Percentiles rank a stretch among this genome's conserved stretches.
phyloP scores from a whole-genome alignment of 2,888 invertebrate genomes.

The Campopleginae sp. region DNA sequence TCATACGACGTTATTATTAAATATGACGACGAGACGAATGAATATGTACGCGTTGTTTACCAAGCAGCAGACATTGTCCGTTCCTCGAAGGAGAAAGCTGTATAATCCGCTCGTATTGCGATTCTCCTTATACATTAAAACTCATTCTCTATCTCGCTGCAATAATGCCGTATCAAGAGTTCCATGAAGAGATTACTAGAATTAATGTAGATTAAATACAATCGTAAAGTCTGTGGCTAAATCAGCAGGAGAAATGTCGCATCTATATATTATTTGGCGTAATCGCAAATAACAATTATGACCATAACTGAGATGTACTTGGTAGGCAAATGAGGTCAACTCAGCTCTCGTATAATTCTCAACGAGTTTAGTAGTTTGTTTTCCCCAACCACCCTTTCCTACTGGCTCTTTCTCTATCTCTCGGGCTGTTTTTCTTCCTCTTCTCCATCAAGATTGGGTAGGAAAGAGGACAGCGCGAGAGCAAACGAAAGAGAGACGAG shows the following conservation, averaged over 20 bases:
- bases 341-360: slow-evolving; percentile 59
- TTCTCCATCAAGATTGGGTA: neutral
- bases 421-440: slow-evolving; percentile 1
- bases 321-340: slow-evolving; percentile 66
- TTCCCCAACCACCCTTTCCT: neutral
- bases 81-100: slow-evolving; percentile 31
- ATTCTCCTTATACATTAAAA: slow-evolving; percentile 45
- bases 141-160: slow-evolving; percentile 6
- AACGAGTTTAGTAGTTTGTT: slow-evolving; percentile 55
- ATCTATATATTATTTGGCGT: slow-evolving; percentile 56
- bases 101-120: neutral
- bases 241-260: slow-evolving; percentile 25
- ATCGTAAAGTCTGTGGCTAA: slow-evolving; percentile 38
- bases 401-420: neutral
- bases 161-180: slow-evolving; percentile 52
- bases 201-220: slow-evolving; percentile 59
- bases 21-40: neutral
- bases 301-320: slow-evolving; percentile 64
- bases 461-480: neutral
- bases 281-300: slow-evolving; percentile 68
- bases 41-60: neutral
- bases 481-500: neutral
- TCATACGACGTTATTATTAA: neutral
- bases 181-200: slow-evolving; percentile 54
- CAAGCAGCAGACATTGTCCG: slow-evolving; percentile 36